Conservation (phyloP, 2,888 invertebrate species). For the Notocelia uddmanniana region DNA sequence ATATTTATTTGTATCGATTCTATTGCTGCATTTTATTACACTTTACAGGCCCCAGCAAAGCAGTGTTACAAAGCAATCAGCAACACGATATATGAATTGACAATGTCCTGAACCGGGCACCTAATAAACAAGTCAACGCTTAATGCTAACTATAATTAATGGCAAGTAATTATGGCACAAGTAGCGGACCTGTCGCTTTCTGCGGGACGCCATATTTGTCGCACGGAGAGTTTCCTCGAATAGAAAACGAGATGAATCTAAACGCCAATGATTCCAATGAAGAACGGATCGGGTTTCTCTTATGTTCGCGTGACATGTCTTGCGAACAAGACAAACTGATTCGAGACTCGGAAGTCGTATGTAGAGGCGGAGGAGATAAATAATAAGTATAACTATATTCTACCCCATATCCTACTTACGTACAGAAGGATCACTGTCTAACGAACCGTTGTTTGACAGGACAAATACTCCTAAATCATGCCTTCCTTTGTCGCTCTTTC, state of each 20-base stretch:
- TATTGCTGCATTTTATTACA: no score
- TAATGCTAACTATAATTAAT: conserved; percentile 16
- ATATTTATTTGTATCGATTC: no score
- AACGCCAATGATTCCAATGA: conserved; percentile 17
- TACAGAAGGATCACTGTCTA: no score
- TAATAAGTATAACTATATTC: not conserved
- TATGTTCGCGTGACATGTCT: conserved; percentile 2
- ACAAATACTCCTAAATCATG: no score
- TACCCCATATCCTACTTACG: no score
- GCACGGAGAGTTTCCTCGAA: conserved; percentile 13
- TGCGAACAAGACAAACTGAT: not conserved
- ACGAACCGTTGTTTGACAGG: no score
- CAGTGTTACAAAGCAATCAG: not conserved
- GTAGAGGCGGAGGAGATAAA: not conserved
- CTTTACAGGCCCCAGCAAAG: not conserved
- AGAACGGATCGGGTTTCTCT: conserved; percentile 3
- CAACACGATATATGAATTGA: not conserved
- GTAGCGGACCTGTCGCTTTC: conserved; percentile 22
- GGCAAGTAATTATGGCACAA: conserved; percentile 5
- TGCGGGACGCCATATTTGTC: conserved; percentile 17
- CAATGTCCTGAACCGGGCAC: not conserved
- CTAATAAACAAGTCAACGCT: conserved; percentile 17
- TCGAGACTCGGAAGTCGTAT: not conserved
- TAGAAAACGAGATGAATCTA: conserved; percentile 30
- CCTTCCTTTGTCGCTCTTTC: no score